Conservation (phyloP, 2,113 vertebrate genomes). For the Microcebus griseorufus region DNA sequence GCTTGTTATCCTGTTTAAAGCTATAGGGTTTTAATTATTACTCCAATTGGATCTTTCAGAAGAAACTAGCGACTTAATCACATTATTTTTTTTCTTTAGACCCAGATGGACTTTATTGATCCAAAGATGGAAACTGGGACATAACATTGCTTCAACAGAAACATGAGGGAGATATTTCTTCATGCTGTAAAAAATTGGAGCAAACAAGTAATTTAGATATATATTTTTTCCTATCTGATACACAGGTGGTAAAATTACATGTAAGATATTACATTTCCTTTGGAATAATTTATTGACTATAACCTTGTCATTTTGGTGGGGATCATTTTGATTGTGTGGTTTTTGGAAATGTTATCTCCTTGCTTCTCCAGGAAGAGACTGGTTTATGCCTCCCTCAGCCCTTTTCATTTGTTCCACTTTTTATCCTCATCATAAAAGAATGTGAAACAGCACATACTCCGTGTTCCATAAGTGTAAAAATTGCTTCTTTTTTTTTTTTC, state of each 20-base stretch:
- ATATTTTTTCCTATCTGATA: neutral
- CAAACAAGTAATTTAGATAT: neutral
- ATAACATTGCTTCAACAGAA: neutral
- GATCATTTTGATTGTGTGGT: neutral
- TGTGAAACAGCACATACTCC: neutral
- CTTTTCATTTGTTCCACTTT: neutral
- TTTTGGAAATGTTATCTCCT: neutral
- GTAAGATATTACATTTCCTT: neutral
- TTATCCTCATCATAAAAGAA: neutral
- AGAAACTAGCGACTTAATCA: neutral
- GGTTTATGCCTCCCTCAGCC: neutral
- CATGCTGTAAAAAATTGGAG: neutral
- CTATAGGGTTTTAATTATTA: constrained; percentile 71
- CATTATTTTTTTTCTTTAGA: constrained; percentile 21
- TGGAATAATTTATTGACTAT: neutral
- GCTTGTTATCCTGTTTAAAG: constrained; percentile 72
- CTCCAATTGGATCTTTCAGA: constrained; percentile 48
- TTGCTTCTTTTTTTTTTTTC: neutral
- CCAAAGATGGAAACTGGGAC: neutral
- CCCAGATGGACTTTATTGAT: neutral
- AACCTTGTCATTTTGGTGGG: neutral
- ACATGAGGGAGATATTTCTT: neutral
- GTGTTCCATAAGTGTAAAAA: neutral
- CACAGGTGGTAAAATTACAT: neutral
- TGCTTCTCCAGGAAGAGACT: neutral